These are phyloP conservation scores for Myocastor coypus DNA, from an alignment of 2,113 vertebrate genomes.

Conservation along the genomic window DNA sequence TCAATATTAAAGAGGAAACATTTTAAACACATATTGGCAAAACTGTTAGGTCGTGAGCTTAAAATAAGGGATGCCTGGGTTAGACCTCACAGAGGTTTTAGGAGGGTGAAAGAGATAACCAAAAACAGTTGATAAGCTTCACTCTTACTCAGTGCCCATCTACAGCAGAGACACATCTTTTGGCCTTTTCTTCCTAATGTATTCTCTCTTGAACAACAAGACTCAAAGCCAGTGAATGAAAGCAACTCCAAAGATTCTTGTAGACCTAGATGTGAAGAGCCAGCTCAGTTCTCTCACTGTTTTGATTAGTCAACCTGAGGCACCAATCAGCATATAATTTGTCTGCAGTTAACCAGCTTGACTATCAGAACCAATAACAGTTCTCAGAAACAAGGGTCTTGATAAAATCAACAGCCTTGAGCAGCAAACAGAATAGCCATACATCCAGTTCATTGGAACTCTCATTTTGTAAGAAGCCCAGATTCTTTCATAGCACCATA, in stretches of 20 bases:
- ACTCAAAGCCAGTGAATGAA: neutral
- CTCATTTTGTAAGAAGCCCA: neutral
- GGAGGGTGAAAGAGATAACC: neutral
- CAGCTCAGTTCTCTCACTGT: neutral
- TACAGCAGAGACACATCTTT: neutral
- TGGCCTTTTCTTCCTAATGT: neutral
- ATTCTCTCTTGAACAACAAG: neutral
- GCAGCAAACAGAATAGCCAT: neutral
- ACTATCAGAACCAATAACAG: slow-evolving; percentile 8
- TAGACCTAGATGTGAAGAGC: neutral
- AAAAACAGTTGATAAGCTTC: neutral
- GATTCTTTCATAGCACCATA: neutral
- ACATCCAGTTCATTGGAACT: neutral
- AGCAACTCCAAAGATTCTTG: neutral
- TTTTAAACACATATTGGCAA: neutral
- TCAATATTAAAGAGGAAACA: neutral
- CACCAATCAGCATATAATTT: neutral
- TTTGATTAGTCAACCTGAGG: neutral
- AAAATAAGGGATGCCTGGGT: neutral
- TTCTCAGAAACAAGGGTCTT: neutral
- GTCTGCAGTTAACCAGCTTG: neutral
- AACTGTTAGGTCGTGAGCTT: neutral
- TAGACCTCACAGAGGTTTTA: neutral
- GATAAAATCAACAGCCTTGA: neutral
- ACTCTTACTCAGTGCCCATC: neutral